phyloP scores from a whole-genome alignment of 2,888 invertebrate species.

The Chloroclystis v-ata region DNA sequence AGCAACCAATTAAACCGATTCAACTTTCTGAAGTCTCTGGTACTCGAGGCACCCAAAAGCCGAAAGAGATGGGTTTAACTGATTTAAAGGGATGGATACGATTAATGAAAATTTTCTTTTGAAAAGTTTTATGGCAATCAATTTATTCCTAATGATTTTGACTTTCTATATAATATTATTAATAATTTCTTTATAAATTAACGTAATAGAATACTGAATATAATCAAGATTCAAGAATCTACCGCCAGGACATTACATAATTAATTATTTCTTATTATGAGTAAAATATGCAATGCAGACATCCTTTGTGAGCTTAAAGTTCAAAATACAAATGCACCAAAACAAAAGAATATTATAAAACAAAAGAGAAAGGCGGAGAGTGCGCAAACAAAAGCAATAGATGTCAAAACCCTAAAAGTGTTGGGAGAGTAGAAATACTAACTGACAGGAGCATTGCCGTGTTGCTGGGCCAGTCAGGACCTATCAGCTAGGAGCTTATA shows the following conservation, averaged over 20 bases:
- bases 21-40: not conserved
- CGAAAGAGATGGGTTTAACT: not conserved
- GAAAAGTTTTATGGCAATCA: too few relatives aligned
- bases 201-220: too few relatives aligned
- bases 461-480: not conserved
- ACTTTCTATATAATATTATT: too few relatives aligned
- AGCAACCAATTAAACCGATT: slow-evolving; percentile 4
- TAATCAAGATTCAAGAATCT: too few relatives aligned
- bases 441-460: not conserved
- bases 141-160: too few relatives aligned
- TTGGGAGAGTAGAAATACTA: slow-evolving; percentile 7
- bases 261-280: too few relatives aligned
- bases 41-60: not conserved
- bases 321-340: not conserved
- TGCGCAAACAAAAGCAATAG: not conserved
- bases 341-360: not conserved
- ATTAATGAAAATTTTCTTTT: too few relatives aligned
- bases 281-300: not conserved
- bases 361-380: not conserved
- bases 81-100: not conserved
- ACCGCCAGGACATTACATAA: too few relatives aligned
- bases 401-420: slow-evolving; percentile 8
- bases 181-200: too few relatives aligned
- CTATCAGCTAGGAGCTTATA: too few relatives aligned
- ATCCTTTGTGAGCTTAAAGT: not conserved